These are phyloP conservation scores for Lathronympha strigana DNA, from an alignment of 2,888 invertebrate species.

Conservation along the genomic window DNA sequence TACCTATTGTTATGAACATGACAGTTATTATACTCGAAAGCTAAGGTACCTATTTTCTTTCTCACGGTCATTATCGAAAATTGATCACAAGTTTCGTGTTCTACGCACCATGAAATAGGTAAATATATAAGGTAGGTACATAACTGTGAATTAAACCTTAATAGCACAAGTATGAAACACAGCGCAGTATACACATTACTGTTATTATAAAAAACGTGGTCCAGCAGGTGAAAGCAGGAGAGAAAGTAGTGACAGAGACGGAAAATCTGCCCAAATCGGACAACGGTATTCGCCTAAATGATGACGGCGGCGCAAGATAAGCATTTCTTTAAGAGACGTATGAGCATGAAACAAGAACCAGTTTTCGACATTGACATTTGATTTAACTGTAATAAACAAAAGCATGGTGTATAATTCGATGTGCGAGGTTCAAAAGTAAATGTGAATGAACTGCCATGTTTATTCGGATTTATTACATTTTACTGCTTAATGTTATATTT, in stretches of 20 bases:
- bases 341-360: slow-evolving; percentile 1
- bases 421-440: slow-evolving; percentile 10
- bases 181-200: slow-evolving; percentile 12
- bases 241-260: slow-evolving; percentile 62
- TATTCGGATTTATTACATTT: background rate
- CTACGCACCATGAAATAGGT: background rate
- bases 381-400: background rate
- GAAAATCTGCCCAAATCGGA: slow-evolving; percentile 47
- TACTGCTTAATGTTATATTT: background rate
- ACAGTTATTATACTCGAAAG: background rate
- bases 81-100: background rate
- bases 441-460: slow-evolving; percentile 15
- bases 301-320: slow-evolving; percentile 28
- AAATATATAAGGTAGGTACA: background rate
- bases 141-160: slow-evolving; percentile 1
- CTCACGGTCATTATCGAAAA: background rate
- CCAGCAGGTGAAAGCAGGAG: slow-evolving; percentile 60
- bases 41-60: slow-evolving; percentile 2
- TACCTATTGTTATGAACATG: background rate
- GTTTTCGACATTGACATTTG: slow-evolving; percentile 20
- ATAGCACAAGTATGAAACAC: slow-evolving; percentile 5
- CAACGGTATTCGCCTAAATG: slow-evolving; percentile 44
- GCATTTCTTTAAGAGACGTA: slow-evolving; percentile 19
- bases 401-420: background rate
- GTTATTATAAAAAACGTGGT: slow-evolving; percentile 42